A percentile compares a stretch with the other conserved stretches of the same genome.
Evolutionary conservation across 2,888 invertebrate species (phyloP).

Genomic region (Aporophyla lueneburgensis): DNA sequence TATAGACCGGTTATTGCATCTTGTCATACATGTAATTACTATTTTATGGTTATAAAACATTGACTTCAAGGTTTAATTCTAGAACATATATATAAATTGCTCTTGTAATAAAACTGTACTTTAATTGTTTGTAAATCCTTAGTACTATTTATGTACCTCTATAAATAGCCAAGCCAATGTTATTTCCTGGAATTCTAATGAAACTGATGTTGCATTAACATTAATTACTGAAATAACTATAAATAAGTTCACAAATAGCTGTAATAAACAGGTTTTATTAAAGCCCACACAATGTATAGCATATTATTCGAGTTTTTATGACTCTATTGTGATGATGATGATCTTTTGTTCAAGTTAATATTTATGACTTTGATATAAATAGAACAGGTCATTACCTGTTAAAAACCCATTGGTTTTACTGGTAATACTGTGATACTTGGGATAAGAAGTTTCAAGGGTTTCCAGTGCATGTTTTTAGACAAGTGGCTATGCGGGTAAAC

Average conservation of each 20-base stretch:
- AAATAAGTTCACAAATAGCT: background rate
- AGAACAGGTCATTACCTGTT: background rate
- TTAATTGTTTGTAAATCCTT: slow-evolving; percentile 1
- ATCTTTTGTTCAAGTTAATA: slow-evolving; percentile 9
- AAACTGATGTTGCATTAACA: background rate
- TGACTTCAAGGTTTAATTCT: slow-evolving; percentile 4
- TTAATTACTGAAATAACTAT: background rate
- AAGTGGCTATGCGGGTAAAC: background rate
- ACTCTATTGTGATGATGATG: slow-evolving; percentile 3
- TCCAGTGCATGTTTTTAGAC: background rate
- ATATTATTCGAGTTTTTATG: slow-evolving; percentile 23
- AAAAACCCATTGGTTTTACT: background rate
- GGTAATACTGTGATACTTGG: background rate
- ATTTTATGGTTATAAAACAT: background rate
- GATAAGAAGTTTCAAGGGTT: background rate
- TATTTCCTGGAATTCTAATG: background rate
- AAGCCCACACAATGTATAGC: slow-evolving; percentile 3
- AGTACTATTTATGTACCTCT: background rate
- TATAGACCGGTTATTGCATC: background rate
- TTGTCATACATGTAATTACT: background rate
- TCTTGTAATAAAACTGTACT: background rate
- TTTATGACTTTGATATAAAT: slow-evolving; percentile 13
- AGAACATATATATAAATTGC: background rate
- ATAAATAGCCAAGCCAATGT: slow-evolving; percentile 1
- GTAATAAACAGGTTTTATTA: slow-evolving; percentile 9